Evolutionary conservation across 1,140 invertebrate species (phyloP).

Genomic region (Pristionchus pacificus): DNA sequence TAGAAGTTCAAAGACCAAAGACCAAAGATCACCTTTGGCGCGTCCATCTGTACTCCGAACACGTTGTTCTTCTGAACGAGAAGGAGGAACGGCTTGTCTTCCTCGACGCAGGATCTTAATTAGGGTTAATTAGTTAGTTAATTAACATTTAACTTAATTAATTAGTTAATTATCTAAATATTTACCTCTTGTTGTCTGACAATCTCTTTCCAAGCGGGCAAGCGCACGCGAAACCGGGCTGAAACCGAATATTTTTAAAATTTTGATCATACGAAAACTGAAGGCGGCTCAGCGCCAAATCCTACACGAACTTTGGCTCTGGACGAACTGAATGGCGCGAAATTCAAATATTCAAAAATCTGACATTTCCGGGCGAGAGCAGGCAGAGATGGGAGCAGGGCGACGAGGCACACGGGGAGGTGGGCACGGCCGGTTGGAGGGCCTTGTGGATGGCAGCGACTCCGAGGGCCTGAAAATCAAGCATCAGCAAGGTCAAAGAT

Average conservation of each 20-base stretch:
- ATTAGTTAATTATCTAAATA: too few species aligned
- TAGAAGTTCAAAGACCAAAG: too few species aligned
- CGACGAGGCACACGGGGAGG: conserved; percentile 76
- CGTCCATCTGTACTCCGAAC: conserved; percentile 51
- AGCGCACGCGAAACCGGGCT: conserved; percentile 73
- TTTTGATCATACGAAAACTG: conserved; percentile 55
- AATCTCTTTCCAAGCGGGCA: conserved; percentile 83
- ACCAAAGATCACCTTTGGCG: conserved; percentile 1
- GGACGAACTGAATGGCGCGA: too few species aligned
- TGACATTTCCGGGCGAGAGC: conserved; percentile 59
- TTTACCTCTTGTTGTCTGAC: conserved; percentile 43
- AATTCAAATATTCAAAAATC: not conserved
- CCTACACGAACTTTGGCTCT: too few species aligned
- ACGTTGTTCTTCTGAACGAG: conserved; percentile 74
- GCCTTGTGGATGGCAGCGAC: conserved; percentile 89
- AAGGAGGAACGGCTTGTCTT: conserved; percentile 73
- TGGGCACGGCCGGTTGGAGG: conserved; percentile 71
- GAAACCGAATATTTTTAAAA: conserved; percentile 26
- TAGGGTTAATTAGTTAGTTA: too few species aligned
- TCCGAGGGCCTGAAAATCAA: conserved; percentile 83
- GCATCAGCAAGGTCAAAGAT: too few species aligned
- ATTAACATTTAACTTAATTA: too few species aligned
- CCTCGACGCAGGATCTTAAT: conserved; percentile 56
- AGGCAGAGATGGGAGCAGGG: conserved; percentile 86
- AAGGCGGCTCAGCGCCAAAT: too few species aligned